A percentile compares a stretch with the other conserved stretches of the same genome.
These are phyloP conservation scores for Callyntrura guangdongensis DNA, from an alignment of 2,888 invertebrate species.

Conservation along the genomic window DNA sequence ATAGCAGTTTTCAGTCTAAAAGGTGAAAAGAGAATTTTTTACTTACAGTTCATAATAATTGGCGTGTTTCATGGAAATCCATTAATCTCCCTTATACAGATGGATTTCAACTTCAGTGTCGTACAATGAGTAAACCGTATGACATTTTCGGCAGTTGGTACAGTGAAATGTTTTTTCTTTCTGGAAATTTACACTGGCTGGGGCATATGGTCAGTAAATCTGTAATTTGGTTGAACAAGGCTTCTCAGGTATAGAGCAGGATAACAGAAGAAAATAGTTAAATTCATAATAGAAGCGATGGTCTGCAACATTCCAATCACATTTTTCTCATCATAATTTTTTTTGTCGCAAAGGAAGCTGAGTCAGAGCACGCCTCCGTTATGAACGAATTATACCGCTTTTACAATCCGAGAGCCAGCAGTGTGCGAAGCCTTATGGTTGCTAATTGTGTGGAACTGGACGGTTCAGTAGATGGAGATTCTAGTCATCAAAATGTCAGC, in stretches of 20 bases:
- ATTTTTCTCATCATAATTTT: not conserved
- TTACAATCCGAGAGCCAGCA: slow-evolving; percentile 91
- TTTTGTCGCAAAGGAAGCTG: slow-evolving; percentile 87
- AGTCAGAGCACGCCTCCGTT: slow-evolving; percentile 92
- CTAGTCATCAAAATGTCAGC: slow-evolving; percentile 25
- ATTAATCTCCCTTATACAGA: no score
- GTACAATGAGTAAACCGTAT: slow-evolving; percentile 93
- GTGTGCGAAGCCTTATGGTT: slow-evolving; percentile 91
- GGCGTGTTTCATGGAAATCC: no score
- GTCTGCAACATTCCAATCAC: no score
- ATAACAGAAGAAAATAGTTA: no score
- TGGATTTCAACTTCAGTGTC: slow-evolving; percentile 88
- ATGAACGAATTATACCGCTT: slow-evolving; percentile 90
- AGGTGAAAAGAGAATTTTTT: slow-evolving; percentile 87
- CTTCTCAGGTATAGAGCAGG: slow-evolving; percentile 88
- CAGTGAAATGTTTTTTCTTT: slow-evolving; percentile 92
- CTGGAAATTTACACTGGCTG: slow-evolving; percentile 93
- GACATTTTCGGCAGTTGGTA: slow-evolving; percentile 96
- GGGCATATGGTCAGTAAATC: slow-evolving; percentile 91
- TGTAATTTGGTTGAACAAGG: slow-evolving; percentile 93
- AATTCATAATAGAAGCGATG: no score
- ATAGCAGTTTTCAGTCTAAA: slow-evolving; percentile 93
- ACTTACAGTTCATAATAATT: no score
- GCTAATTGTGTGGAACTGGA: slow-evolving; percentile 88
- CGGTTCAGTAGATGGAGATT: slow-evolving; percentile 11